Conservation (phyloP, 2,888 invertebrate species). For the Phymatocera aterrima region DNA sequence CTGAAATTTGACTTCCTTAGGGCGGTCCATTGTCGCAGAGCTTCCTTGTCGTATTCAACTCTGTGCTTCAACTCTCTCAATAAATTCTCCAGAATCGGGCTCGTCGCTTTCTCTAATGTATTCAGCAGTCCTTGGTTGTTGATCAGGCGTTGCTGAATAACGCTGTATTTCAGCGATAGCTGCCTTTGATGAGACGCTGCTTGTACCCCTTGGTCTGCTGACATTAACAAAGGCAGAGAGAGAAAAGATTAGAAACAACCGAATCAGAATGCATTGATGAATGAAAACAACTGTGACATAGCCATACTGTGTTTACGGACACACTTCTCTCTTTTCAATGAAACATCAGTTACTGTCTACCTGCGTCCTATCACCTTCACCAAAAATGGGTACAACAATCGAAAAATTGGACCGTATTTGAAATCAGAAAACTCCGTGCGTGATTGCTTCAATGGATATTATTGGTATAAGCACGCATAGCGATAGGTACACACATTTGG, state of each 20-base stretch:
- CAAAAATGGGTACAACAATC: not conserved
- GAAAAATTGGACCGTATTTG: not conserved
- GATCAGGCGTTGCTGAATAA: constrained; percentile 92
- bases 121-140: constrained; percentile 94
- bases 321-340: not conserved
- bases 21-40: constrained; percentile 82
- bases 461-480: not conserved
- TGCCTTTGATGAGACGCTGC: constrained; percentile 90
- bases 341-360: too few relatives aligned
- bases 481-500: not conserved
- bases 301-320: not conserved
- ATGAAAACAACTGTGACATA: not conserved
- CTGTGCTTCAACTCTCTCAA: constrained; percentile 85
- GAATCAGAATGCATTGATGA: not conserved
- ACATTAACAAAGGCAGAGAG: constrained; percentile 4
- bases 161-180: constrained; percentile 87
- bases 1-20: constrained; percentile 73
- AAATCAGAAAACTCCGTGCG: not conserved
- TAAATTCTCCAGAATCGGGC: constrained; percentile 85
- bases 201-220: constrained; percentile 67
- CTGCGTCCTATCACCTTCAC: not conserved
- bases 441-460: not conserved
- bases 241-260: not conserved
- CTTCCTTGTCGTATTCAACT: constrained; percentile 94
- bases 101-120: constrained; percentile 82